Evolutionary conservation across 2,113 vertebrate species (phyloP).

Genomic region (Lycocorax pyrrhopterus): DNA sequence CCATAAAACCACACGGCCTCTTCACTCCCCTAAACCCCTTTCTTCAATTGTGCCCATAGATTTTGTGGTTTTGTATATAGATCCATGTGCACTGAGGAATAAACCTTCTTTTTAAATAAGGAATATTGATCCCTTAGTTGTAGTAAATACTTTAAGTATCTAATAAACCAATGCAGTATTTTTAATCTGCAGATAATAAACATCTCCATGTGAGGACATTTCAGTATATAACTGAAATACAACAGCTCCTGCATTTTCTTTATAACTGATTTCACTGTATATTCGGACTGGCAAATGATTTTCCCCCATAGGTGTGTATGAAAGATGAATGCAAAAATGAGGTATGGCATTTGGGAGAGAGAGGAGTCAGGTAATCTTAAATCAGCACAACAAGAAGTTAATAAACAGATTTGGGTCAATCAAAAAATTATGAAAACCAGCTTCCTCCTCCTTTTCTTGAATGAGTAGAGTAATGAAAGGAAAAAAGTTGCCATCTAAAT

Average conservation of each 20-base stretch:
- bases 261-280: background rate
- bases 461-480: background rate
- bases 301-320: rapidly evolving
- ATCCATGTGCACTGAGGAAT: background rate
- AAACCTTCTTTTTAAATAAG: background rate
- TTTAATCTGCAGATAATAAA: background rate
- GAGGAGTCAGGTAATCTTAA: background rate
- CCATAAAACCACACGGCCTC: rapidly evolving
- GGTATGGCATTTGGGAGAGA: background rate
- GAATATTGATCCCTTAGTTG: background rate
- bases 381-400: background rate
- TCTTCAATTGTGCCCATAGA: background rate
- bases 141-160: background rate
- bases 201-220: background rate
- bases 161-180: background rate
- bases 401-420: background rate
- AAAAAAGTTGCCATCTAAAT: background rate
- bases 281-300: background rate
- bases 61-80: background rate
- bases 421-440: background rate
- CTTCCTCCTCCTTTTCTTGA: background rate
- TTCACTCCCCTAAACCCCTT: rapidly evolving
- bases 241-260: background rate
- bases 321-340: background rate
- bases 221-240: background rate